Conservation (phyloP, 2,797 vertebrate species). For the Geotrypetes seraphini region DNA sequence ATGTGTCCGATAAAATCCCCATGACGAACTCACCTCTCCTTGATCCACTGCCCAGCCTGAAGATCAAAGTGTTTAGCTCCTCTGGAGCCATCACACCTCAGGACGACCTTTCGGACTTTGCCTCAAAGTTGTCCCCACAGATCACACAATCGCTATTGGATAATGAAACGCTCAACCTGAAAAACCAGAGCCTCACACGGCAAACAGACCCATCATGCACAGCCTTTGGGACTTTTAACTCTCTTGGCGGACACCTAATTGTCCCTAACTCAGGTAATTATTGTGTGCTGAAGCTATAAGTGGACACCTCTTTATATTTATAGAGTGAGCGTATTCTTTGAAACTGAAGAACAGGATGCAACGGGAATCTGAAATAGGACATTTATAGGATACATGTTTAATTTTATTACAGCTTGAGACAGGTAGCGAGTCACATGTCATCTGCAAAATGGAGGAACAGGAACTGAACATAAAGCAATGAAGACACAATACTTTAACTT, state of each 20-base stretch:
- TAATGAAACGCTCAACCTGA: constrained; percentile 78
- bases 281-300: neutral
- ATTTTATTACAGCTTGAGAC: too few relatives aligned
- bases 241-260: constrained; percentile 87
- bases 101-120: constrained; percentile 83
- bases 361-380: too few relatives aligned
- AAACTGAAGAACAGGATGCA: too few relatives aligned
- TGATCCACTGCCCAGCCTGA: constrained; percentile 89
- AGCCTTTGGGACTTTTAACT: constrained; percentile 87
- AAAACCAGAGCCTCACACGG: constrained; percentile 82
- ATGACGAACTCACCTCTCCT: constrained; percentile 97
- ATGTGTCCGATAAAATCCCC: constrained; percentile 93
- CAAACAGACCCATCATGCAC: constrained; percentile 87
- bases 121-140: constrained; percentile 86
- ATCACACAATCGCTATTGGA: constrained; percentile 83
- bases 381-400: too few relatives aligned
- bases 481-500: too few relatives aligned
- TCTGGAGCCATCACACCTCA: constrained; percentile 84
- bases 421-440: too few relatives aligned
- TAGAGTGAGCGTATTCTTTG: neutral
- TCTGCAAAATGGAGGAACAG: too few relatives aligned
- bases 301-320: neutral
- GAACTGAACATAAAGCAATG: too few relatives aligned
- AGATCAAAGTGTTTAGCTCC: constrained; percentile 95
- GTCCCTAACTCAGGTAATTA: constrained; percentile 87